Evolutionary conservation across 2,113 vertebrate genomes (phyloP).

Genomic region (Amphiprion percula): DNA sequence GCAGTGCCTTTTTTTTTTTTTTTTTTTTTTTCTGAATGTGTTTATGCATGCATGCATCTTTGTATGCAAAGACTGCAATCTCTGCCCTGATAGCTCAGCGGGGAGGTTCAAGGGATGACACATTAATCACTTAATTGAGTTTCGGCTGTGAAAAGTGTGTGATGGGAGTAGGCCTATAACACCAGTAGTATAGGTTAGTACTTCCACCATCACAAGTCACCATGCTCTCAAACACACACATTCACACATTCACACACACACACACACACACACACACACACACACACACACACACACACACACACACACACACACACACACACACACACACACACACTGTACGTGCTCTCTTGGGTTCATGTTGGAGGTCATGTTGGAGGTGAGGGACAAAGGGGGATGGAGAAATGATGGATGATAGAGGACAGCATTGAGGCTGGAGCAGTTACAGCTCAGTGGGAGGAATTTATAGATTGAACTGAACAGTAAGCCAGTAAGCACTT

Average conservation of each 20-base stretch:
- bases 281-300: conserved; percentile 6
- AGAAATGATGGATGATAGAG: conserved; percentile 67
- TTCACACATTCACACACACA: not conserved
- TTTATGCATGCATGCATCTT: conserved; percentile 1
- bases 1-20: not conserved
- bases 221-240: conserved; percentile 12
- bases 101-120: not conserved
- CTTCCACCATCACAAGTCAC: conserved; percentile 17
- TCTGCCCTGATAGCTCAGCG: not conserved
- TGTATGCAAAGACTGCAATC: not conserved
- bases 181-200: conserved; percentile 1
- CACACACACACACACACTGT: not conserved
- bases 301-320: conserved; percentile 7
- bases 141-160: conserved; percentile 2
- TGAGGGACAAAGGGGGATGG: conserved; percentile 55
- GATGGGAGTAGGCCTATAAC: not conserved
- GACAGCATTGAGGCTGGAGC: conserved; percentile 12
- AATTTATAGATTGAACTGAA: conserved; percentile 67
- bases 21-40: not conserved
- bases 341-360: conserved; percentile 43
- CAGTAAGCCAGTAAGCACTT: conserved; percentile 61
- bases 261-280: conserved; percentile 5
- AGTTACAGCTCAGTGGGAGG: conserved; percentile 52
- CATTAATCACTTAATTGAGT: conserved; percentile 12
- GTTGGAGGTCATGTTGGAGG: conserved; percentile 55